Base-by-base conservation (phyloP, 2,113 vertebrate genomes). In the Thalassoma bifasciatum region DNA sequence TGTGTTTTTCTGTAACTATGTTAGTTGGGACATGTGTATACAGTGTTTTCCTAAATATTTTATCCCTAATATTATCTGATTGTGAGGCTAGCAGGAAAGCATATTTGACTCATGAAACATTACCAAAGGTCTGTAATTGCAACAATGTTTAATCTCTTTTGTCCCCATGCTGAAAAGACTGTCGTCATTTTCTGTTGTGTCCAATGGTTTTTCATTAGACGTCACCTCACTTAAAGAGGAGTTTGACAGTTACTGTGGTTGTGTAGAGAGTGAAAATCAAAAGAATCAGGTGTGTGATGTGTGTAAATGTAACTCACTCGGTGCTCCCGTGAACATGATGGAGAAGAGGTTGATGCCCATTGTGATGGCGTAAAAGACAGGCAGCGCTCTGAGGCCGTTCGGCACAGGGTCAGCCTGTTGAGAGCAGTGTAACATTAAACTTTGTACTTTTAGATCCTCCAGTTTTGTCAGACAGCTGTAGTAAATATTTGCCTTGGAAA, bases 341-440 rank as follows among this genome's bases (percentile, higher is more conserved):
- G 97, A 99, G 92, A 99, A 98, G 36, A 98, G 91, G 90, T 99
- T 99, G 90, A 98, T 93, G 26, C 95, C 95, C 90, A 99, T 86
- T 0, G 97, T 98, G 75, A 96, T 94, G 59, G 93, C 97, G 10
- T 99, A 99, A 94, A 99, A 99, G 81, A 98, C 0, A 0, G 97
- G 97, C 66, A 99, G 82, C 54, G 96, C 96, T 89, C 93, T 94
- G 76, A 99, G 90, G 66, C 98, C 97, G 0, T 96, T 99, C 58
- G 96, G 96, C 59, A 97, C 94, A 0, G 98, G 97, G 88, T 99
- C 94, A 2, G 83, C 88, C 98, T 99, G 89, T 22, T 34, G 59
- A 57, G 12, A 70, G 30, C 3, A 52, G 16, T 13, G 22, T 42
- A 47, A 49, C 17, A 21, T 49, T n/a, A 2, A n/a, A 4, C 19